Conservation (phyloP, 2,113 vertebrate genomes). For the Mobula hypostoma region DNA sequence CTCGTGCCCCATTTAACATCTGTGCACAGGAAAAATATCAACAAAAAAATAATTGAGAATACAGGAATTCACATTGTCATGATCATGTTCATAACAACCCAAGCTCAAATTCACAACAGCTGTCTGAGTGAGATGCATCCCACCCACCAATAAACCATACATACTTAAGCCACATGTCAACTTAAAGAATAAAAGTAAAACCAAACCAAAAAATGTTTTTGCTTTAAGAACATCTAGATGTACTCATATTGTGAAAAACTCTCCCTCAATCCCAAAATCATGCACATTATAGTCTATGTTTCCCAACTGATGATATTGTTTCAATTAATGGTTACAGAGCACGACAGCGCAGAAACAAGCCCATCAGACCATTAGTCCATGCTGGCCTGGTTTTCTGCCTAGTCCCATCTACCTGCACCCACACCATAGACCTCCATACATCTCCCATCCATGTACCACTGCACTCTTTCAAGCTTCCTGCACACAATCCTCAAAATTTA, state of each 20-base stretch:
- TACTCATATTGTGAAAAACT: neutral
- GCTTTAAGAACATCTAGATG: neutral
- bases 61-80: neutral
- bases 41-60: neutral
- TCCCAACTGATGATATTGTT: neutral
- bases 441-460: no score
- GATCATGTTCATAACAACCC: neutral
- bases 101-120: neutral
- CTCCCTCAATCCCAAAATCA: neutral
- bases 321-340: neutral
- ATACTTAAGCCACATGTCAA: neutral
- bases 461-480: no score
- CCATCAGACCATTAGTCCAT: no score
- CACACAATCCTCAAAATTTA: no score
- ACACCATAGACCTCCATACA: no score
- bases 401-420: no score
- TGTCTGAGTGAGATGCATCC: neutral
- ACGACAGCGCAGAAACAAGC: no score
- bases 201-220: neutral
- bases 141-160: neutral
- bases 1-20: neutral
- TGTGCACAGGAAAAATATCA: neutral
- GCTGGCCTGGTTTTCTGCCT: no score
- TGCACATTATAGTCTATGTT: neutral
- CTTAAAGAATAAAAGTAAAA: neutral